Base-by-base conservation (phyloP, 2,888 invertebrate species). In the Philhelius pedissequus region DNA sequence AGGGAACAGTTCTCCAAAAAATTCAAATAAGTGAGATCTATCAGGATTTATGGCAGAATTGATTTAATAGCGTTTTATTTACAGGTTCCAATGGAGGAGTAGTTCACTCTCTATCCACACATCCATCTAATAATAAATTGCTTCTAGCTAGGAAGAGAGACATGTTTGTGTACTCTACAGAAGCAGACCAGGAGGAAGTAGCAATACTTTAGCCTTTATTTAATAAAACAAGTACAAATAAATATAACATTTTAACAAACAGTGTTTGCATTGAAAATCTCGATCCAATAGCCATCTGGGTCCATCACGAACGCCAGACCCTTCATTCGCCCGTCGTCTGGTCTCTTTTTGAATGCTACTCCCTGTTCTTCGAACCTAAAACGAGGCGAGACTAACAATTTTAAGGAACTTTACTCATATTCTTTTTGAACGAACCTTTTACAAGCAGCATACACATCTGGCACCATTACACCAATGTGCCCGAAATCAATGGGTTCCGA, bases 221-320 rank as follows among this genome's bases (percentile, higher is more conserved):
- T 30, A 13, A 64, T 27, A 64, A 64, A 48, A 38, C 25, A 22
- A 30, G 2, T 15, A 64, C 3, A 48, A 13, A 45, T 48, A 32
- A 64, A 64, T 9, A n/a, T n/a, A 30, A 64, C 20, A 45, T 6
- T 5, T 66, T 60, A 84, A 48, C 87, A 87, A 78, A 91, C 89
- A 52, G 88, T 87, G 86, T 90, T 87, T 70, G 93, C 91, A 86
- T 93, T 95, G 88, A 97, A 94, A 79, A 98, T 97, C 91, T 98
- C 98, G 88, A 98, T 98, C 98, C 98, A 98, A 90, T 98, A 98
- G 32, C 97, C 98, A 90, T 98, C 98, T 0, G 98, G 98, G 90
- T 98, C 98, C 88, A 97, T 96, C 78, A 98, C 97, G 90, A 98
- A 98, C 2, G 98, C 98, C 56, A 98, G 92, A 0, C 97, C 97